These are phyloP conservation scores for Cassiopea andromeda DNA, from an alignment of 30 jellyfish, hydroid and myxozoan genomes.

Conservation along the genomic window DNA sequence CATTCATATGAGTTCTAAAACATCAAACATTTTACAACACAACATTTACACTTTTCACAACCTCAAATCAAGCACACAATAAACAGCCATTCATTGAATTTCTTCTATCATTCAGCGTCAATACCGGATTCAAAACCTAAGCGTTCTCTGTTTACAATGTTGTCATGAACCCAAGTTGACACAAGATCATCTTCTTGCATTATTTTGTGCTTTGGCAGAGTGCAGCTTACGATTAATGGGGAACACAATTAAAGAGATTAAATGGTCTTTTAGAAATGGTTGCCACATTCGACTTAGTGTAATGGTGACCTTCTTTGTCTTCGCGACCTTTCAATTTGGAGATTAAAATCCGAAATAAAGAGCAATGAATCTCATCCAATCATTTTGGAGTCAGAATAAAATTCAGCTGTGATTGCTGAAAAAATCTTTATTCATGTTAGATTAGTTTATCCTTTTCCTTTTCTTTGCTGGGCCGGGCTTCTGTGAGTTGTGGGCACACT, in stretches of 20 bases:
- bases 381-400: conserved; percentile 67
- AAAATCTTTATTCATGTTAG: conserved; percentile 35
- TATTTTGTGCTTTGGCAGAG: conserved; percentile 43
- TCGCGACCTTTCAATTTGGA: conserved; percentile 45
- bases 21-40: too few relatives aligned
- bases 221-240: conserved; percentile 55
- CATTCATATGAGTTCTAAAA: too few relatives aligned
- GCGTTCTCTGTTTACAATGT: neutral
- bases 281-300: conserved; percentile 52
- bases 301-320: conserved; percentile 62
- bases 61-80: too few relatives aligned
- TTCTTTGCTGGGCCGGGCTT: conserved; percentile 51
- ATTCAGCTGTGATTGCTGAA: conserved; percentile 68
- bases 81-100: too few relatives aligned
- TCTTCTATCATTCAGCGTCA: too few relatives aligned
- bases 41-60: too few relatives aligned
- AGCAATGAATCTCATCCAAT: conserved; percentile 65
- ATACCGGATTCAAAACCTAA: neutral
- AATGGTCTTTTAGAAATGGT: conserved; percentile 43
- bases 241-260: conserved; percentile 44
- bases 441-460: conserved; percentile 27
- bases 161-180: conserved; percentile 13
- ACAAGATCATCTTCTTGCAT: conserved; percentile 27
- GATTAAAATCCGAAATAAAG: conserved; percentile 54
- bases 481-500: conserved; percentile 23